Percentiles rank a stretch among this genome's conserved stretches.
phyloP scores from a whole-genome alignment of 2,797 vertebrate species.

The Myotis daubentonii region DNA sequence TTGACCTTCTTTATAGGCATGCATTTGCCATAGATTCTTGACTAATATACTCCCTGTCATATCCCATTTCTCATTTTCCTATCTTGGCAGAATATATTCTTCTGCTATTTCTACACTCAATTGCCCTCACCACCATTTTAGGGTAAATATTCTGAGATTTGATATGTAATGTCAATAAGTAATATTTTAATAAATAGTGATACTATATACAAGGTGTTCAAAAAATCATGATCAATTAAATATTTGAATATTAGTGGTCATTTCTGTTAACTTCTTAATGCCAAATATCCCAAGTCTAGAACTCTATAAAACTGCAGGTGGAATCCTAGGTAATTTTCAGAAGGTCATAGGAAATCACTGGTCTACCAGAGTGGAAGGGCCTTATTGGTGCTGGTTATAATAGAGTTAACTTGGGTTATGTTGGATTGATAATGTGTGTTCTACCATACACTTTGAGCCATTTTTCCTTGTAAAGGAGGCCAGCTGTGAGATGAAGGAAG shows the following conservation, averaged over 20 bases:
- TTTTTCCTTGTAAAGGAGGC: not conserved
- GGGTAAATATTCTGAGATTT: conserved; percentile 31
- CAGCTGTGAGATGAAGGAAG: not conserved
- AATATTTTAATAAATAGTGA: not conserved
- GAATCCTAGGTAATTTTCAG: conserved; percentile 2
- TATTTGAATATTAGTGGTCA: not conserved
- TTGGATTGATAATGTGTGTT: not conserved
- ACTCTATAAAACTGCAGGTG: not conserved
- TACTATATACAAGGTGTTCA: not conserved
- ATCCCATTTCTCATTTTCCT: conserved; percentile 13
- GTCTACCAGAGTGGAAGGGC: not conserved
- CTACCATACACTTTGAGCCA: not conserved
- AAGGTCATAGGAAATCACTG: not conserved
- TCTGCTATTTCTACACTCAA: not conserved
- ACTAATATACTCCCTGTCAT: not conserved
- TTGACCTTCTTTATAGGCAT: not conserved
- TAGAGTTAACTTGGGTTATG: not conserved
- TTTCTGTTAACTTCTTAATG: conserved; percentile 3
- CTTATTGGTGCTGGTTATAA: not conserved
- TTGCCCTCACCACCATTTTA: not conserved
- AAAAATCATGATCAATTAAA: conserved; percentile 45
- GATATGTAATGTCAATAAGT: not conserved
- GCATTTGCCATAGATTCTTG: not conserved
- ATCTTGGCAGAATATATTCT: conserved; percentile 33
- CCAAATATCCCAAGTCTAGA: conserved; percentile 6